Evolutionary conservation across 2,113 vertebrate species (phyloP).

Genomic region (Corythaixoides concolor): DNA sequence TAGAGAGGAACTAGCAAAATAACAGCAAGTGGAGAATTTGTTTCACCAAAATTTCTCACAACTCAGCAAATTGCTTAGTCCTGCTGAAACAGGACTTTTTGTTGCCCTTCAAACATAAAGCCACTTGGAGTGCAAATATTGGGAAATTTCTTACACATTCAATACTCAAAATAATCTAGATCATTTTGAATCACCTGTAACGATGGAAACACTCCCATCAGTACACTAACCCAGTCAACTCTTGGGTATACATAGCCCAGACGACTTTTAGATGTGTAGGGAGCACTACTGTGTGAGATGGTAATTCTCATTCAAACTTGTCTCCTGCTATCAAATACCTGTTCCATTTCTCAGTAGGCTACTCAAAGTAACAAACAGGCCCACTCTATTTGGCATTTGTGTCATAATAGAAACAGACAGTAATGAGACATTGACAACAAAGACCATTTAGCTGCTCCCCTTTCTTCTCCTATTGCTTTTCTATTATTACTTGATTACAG

Average conservation of each 20-base stretch:
- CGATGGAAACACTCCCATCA: background rate
- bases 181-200: background rate
- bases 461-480: background rate
- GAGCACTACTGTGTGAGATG: background rate
- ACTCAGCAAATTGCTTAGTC: background rate
- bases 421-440: background rate
- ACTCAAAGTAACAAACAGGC: background rate
- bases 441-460: background rate
- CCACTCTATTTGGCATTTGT: background rate
- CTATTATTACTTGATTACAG: background rate
- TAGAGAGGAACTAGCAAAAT: background rate
- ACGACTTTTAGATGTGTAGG: background rate
- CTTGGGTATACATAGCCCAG: background rate
- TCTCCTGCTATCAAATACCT: background rate
- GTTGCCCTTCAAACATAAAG: background rate
- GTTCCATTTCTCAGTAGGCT: background rate
- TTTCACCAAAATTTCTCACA: background rate
- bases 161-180: background rate
- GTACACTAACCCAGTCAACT: background rate
- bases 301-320: background rate
- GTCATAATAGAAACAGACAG: background rate
- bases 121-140: background rate
- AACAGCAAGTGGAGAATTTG: background rate
- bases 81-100: background rate
- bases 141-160: background rate